Conservation (phyloP, 2,113 vertebrate species). For the Oxyruncus cristatus region DNA sequence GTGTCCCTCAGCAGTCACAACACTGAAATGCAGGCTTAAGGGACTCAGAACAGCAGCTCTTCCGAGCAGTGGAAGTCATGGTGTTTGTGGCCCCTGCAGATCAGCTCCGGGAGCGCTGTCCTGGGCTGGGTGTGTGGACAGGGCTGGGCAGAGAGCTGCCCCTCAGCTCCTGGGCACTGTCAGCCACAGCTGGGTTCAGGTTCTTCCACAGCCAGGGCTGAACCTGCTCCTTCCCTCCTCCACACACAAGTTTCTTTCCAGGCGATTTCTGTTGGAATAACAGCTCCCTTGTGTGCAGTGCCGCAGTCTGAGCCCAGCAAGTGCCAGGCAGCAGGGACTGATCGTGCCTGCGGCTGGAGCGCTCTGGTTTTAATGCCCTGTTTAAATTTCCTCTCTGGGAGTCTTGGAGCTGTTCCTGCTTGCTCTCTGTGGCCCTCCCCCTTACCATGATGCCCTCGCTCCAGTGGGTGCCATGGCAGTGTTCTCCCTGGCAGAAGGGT, state of each 20-base stretch:
- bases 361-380: not conserved
- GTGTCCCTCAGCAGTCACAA: not conserved
- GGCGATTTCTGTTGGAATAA: not conserved
- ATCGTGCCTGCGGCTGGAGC: not conserved
- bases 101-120: not conserved
- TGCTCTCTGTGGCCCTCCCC: not conserved
- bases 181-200: not conserved
- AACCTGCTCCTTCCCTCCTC: not conserved
- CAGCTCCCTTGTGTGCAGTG: not conserved
- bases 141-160: not conserved
- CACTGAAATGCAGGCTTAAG: not conserved
- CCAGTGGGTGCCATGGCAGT: not conserved
- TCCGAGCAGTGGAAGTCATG: fast-evolving
- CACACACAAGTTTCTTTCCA: not conserved
- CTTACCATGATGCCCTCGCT: fast-evolving
- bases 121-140: not conserved
- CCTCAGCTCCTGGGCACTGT: not conserved
- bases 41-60: not conserved
- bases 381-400: not conserved
- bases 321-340: not conserved
- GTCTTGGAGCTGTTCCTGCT: not conserved
- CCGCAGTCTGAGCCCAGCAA: not conserved
- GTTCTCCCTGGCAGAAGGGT: not conserved
- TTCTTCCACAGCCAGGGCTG: not conserved
- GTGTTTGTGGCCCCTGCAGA: not conserved